A percentile compares a stretch with the other conserved stretches of the same genome.
Evolutionary conservation across 2,797 vertebrate species (phyloP).

Genomic region (Lepilemur ruficaudatus): DNA sequence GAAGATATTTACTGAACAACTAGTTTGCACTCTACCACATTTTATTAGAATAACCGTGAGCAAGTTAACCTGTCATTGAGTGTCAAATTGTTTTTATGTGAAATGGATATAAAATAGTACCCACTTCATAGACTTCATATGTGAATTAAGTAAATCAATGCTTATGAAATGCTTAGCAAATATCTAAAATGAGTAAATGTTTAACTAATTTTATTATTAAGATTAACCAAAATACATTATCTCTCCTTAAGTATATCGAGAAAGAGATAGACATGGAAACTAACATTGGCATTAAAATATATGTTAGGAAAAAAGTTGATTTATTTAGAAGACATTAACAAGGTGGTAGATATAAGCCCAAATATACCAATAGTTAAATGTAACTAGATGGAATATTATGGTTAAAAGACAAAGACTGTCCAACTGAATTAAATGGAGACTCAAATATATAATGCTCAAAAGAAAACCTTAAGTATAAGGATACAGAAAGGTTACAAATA

Average conservation of each 20-base stretch:
- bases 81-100: background rate
- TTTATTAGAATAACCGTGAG: background rate
- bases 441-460: background rate
- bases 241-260: background rate
- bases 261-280: background rate
- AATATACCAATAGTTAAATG: background rate
- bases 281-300: background rate
- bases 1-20: background rate
- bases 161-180: background rate
- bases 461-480: background rate
- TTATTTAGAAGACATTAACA: background rate
- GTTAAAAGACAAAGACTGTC: background rate
- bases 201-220: constrained; percentile 11
- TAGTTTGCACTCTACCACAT: background rate
- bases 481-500: background rate
- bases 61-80: background rate
- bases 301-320: background rate
- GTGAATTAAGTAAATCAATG: background rate
- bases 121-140: background rate
- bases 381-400: background rate
- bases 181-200: background rate
- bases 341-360: background rate
- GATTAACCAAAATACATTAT: background rate
- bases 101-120: background rate
- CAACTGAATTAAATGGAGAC: background rate